Conservation (phyloP, 2,797 vertebrate genomes). For the Mus minutoides region DNA sequence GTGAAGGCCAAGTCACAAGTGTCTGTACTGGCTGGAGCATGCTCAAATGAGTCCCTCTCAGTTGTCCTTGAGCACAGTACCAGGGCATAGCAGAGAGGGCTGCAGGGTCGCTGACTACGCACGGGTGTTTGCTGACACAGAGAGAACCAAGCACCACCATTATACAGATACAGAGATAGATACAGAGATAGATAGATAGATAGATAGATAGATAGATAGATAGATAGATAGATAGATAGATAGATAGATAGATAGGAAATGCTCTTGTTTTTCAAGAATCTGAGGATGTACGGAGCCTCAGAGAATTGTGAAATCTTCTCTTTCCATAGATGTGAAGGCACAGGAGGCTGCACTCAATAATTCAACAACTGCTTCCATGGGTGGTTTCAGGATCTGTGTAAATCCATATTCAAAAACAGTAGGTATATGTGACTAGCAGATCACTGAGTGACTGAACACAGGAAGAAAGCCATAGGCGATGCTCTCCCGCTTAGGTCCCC, state of each 20-base stretch:
- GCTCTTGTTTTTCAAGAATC: not conserved
- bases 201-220: too few species aligned
- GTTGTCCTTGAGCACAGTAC: not conserved
- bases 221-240: too few species aligned
- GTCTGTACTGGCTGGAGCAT: accelerated
- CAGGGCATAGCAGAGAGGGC: not conserved
- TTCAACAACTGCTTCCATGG: not conserved
- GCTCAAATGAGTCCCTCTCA: not conserved
- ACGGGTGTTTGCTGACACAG: not conserved
- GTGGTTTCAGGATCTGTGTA: not conserved
- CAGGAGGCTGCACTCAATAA: accelerated
- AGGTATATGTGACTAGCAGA: not conserved
- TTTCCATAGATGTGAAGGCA: not conserved
- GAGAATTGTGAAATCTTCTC: not conserved
- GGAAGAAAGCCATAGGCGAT: not conserved
- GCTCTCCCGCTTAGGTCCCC: too few species aligned
- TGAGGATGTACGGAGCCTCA: not conserved
- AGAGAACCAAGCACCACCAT: not conserved
- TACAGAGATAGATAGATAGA: too few species aligned
- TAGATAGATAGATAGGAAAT: not conserved
- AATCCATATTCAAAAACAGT: not conserved
- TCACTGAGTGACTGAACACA: not conserved
- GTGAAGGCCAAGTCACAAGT: not conserved
- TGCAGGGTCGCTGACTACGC: too few species aligned
- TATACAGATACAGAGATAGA: too few species aligned